phyloP scores from a whole-genome alignment of 2,797 vertebrate species.

The Mallotus villosus region DNA sequence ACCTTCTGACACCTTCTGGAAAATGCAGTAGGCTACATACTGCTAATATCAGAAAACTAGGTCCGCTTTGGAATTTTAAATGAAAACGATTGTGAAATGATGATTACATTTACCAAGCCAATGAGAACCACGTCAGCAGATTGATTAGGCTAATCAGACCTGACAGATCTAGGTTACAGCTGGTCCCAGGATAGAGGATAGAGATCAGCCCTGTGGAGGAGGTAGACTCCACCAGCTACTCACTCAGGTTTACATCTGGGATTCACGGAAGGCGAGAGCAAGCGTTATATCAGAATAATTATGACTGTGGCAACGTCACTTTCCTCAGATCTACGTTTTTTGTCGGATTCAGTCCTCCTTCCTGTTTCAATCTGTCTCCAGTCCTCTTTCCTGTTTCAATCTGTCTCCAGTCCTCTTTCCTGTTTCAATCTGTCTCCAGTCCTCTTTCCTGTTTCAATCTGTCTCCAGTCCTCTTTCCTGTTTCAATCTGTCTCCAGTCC shows the following conservation, averaged over 20 bases:
- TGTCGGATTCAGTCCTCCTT: too few species aligned
- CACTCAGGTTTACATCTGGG: conserved; percentile 10
- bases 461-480: not conserved
- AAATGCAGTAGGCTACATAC: conserved; percentile 17
- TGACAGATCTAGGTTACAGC: conserved; percentile 74
- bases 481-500: not conserved
- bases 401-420: not conserved
- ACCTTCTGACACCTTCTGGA: conserved; percentile 5
- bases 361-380: not conserved
- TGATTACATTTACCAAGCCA: conserved; percentile 29
- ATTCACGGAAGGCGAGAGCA: too few species aligned
- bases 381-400: not conserved
- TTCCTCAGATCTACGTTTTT: too few species aligned
- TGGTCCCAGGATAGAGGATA: conserved; percentile 52
- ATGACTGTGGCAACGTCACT: too few species aligned
- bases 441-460: not conserved
- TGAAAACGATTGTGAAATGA: conserved; percentile 2
- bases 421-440: not conserved
- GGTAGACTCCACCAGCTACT: conserved; percentile 18
- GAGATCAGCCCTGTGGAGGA: conserved; percentile 41
- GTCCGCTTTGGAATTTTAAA: not conserved
- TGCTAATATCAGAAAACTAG: conserved; percentile 19
- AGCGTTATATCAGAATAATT: too few species aligned
- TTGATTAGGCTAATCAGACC: conserved; percentile 62
- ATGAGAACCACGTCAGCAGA: conserved; percentile 44